Evolutionary conservation across 2,888 invertebrate species (phyloP).

Genomic region (Aspidiotus rigidus): DNA sequence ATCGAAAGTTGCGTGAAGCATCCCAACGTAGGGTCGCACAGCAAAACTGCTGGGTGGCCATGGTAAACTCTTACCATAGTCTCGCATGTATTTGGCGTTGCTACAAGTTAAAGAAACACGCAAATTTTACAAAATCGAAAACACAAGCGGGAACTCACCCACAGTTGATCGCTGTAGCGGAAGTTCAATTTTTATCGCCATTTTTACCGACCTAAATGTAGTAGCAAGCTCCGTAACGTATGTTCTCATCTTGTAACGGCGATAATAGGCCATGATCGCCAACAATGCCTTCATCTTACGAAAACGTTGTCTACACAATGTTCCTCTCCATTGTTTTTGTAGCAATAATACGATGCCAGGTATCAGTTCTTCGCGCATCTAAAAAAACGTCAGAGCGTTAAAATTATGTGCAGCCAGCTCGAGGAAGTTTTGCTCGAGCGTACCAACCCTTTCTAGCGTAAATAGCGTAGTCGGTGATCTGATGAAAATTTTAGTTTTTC

Average conservation of each 20-base stretch:
- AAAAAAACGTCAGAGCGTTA: conserved; percentile 34
- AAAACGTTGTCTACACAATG: conserved; percentile 65
- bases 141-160: neutral
- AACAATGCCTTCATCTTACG: conserved; percentile 77
- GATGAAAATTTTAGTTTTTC: conserved; percentile 92
- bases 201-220: conserved; percentile 51
- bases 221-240: conserved; percentile 58
- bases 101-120: conserved; percentile 39
- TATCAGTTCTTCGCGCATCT: conserved; percentile 72
- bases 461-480: conserved; percentile 86
- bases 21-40: conserved; percentile 53
- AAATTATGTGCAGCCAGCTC: neutral
- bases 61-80: conserved; percentile 64
- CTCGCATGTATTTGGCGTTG: conserved; percentile 55
- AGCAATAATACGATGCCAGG: conserved; percentile 85
- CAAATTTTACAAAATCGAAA: conserved; percentile 1
- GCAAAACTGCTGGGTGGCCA: conserved; percentile 77
- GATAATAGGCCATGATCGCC: conserved; percentile 70
- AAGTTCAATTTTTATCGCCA: too few relatives aligned
- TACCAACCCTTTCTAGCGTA: conserved; percentile 63
- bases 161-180: neutral
- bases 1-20: conserved; percentile 56
- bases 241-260: conserved; percentile 62
- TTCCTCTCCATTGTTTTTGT: conserved; percentile 91
- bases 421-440: neutral